Conservation (phyloP, 2,888 invertebrate species). For the Apotomis turbidana region DNA sequence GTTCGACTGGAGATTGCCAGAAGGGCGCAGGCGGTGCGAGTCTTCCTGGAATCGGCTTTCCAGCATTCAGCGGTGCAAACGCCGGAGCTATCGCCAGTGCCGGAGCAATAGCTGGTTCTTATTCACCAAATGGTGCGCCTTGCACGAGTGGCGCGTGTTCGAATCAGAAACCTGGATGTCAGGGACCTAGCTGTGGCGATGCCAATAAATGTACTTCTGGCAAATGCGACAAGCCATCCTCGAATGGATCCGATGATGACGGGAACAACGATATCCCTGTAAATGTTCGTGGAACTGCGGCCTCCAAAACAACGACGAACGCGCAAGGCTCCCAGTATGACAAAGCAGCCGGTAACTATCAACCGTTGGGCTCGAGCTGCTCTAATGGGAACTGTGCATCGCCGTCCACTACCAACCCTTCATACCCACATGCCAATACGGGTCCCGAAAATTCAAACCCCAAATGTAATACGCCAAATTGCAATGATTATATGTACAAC, state of each 20-base stretch:
- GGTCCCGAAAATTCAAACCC: constrained; percentile 29
- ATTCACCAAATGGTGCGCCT: constrained; percentile 41
- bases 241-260: constrained; percentile 37
- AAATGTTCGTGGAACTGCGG: constrained; percentile 42
- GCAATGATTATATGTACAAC: constrained; percentile 39
- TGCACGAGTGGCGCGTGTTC: constrained; percentile 49
- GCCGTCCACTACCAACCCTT: constrained; percentile 19
- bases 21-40: constrained; percentile 30
- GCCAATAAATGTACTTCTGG: constrained; percentile 54
- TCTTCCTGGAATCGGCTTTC: constrained; percentile 35
- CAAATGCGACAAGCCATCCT: constrained; percentile 28
- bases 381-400: constrained; percentile 46
- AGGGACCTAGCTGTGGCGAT: constrained; percentile 55
- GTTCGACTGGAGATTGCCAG: constrained; percentile 47
- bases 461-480: constrained; percentile 47
- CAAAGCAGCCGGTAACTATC: constrained; percentile 16
- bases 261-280: constrained; percentile 48
- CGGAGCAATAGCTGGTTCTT: constrained; percentile 46
- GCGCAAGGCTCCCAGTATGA: constrained; percentile 31
- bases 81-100: constrained; percentile 48
- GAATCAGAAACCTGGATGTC: constrained; percentile 51
- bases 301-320: constrained; percentile 40
- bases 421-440: constrained; percentile 16
- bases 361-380: constrained; percentile 40
- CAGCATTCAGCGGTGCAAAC: constrained; percentile 45